Conservation (phyloP, 2,888 invertebrate species). For the Diarsia dahlii region DNA sequence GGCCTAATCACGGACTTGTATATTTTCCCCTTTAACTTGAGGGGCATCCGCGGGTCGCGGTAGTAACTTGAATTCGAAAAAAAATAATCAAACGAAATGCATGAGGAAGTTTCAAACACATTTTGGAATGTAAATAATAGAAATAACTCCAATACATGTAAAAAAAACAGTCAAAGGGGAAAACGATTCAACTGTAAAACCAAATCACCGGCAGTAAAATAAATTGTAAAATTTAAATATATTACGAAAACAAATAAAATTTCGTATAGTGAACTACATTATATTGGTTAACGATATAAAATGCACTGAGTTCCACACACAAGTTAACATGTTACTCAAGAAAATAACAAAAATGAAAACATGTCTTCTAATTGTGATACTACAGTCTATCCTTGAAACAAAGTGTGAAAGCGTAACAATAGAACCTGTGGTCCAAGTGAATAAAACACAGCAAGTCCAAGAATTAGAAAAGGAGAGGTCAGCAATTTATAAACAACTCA, state of each 20-base stretch:
- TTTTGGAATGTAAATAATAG: neutral
- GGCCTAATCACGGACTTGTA: too few species aligned
- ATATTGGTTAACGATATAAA: conserved; percentile 12
- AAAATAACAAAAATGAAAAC: conserved; percentile 29
- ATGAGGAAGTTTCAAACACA: neutral
- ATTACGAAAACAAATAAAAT: conserved; percentile 34
- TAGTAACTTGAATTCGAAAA: neutral
- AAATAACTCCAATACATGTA: conserved; percentile 8
- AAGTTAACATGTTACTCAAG: neutral
- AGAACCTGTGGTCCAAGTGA: neutral
- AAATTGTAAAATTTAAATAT: conserved; percentile 31
- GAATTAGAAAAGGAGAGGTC: conserved; percentile 34
- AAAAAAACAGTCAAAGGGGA: neutral
- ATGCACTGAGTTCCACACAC: neutral
- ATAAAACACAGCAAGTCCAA: conserved; percentile 20
- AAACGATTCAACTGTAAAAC: conserved; percentile 20
- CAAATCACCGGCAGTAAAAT: conserved; percentile 22
- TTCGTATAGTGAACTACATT: conserved; percentile 2
- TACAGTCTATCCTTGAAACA: neutral
- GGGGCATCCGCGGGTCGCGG: too few species aligned
- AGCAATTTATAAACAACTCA: conserved; percentile 30
- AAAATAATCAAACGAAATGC: neutral
- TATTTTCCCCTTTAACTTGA: too few species aligned
- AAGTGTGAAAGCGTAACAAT: conserved; percentile 5
- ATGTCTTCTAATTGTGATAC: conserved; percentile 14